Evolutionary conservation across 2,797 vertebrate genomes (phyloP).

Genomic region (Lacerta bilineata): DNA sequence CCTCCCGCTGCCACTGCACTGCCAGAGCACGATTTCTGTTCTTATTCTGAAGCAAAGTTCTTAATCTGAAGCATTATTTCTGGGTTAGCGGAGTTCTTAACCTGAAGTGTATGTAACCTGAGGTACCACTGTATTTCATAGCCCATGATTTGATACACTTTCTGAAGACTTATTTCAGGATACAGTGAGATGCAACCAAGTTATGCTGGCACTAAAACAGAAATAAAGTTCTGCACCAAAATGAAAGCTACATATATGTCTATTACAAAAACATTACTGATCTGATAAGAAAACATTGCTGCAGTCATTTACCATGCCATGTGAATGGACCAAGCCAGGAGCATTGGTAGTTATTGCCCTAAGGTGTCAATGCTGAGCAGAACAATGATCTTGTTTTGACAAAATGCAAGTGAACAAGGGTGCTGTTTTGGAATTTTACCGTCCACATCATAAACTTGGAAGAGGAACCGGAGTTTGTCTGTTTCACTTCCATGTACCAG

Average conservation of each 20-base stretch:
- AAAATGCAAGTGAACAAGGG: rapidly evolving
- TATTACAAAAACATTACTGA: background rate
- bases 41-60: too few relatives aligned
- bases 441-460: conserved; percentile 92
- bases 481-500: conserved; percentile 84
- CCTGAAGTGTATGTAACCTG: too few relatives aligned
- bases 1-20: too few relatives aligned
- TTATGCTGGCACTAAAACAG: background rate
- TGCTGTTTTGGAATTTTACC: conserved; percentile 72
- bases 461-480: conserved; percentile 92
- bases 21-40: too few relatives aligned
- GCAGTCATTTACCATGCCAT: background rate
- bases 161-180: background rate
- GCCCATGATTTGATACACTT: background rate
- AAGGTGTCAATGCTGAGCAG: background rate
- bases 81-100: too few relatives aligned
- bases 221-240: background rate
- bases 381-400: rapidly evolving
- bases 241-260: background rate
- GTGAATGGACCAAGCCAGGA: background rate
- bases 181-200: background rate
- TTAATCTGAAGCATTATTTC: too few relatives aligned
- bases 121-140: background rate
- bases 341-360: too few relatives aligned
- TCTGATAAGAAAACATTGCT: background rate